Percentiles rank a stretch among this genome's conserved stretches.
phyloP scores from a whole-genome alignment of 2,888 invertebrate genomes.

The Salticus scenicus region DNA sequence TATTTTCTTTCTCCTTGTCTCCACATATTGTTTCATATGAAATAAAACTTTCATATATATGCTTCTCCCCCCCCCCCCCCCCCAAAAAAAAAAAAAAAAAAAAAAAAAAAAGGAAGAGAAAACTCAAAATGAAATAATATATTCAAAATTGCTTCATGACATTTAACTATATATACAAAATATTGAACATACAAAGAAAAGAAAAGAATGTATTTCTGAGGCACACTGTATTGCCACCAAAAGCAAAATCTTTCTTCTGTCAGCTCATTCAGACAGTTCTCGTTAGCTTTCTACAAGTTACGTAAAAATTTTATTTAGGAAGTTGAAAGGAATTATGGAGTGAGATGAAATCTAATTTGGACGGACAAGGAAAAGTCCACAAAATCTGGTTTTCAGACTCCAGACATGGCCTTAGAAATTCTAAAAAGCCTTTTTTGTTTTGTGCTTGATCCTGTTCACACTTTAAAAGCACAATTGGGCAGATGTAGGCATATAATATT shows the following conservation, averaged over 20 bases:
- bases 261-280: background rate
- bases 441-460: no score
- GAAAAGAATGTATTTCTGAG: background rate
- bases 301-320: background rate
- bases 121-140: no score
- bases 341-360: conserved; percentile 35
- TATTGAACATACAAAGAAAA: conserved; percentile 3
- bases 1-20: no score
- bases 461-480: no score
- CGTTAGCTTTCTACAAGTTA: background rate
- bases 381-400: conserved; percentile 27
- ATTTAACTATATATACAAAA: conserved; percentile 26
- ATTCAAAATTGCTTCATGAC: background rate
- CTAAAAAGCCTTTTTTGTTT: background rate
- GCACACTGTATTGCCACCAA: conserved; percentile 22
- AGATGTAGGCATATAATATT: no score
- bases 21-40: no score
- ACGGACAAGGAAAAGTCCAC: conserved; percentile 35
- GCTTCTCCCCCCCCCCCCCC: no score
- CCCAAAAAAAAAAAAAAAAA: no score
- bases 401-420: conserved; percentile 16
- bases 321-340: conserved; percentile 7
- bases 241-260: conserved; percentile 1
- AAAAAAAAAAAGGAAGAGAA: no score
- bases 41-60: no score